phyloP scores from a whole-genome alignment of 2,113 vertebrate genomes.

The Sarotherodon lohbergeri region DNA sequence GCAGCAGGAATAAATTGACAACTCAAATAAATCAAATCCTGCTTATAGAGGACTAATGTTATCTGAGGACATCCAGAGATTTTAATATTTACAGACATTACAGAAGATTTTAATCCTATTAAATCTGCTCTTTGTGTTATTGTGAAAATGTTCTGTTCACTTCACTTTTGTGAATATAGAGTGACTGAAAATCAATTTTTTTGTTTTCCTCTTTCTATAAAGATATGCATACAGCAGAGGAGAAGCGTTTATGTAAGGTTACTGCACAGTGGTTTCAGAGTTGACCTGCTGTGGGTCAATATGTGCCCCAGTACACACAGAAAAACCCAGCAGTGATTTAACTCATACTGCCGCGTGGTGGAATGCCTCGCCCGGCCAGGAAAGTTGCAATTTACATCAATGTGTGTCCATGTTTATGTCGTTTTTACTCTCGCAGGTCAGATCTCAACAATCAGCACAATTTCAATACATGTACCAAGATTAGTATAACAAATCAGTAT shows the following conservation, averaged over 20 bases:
- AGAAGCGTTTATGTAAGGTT: not conserved
- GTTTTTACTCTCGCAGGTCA: fast-evolving
- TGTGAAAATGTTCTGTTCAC: not conserved
- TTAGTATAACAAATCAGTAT: not conserved
- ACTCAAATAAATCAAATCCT: not conserved
- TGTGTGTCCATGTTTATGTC: not conserved
- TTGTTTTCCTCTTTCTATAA: not conserved
- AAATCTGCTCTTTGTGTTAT: not conserved
- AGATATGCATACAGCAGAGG: not conserved
- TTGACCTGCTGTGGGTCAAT: not conserved
- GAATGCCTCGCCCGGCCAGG: not conserved
- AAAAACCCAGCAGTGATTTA: not conserved
- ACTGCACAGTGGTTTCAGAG: not conserved
- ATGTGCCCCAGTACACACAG: not conserved
- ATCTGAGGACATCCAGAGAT: not conserved
- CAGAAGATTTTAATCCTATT: not conserved
- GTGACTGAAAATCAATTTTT: not conserved
- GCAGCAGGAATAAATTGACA: not conserved
- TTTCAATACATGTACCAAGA: not conserved
- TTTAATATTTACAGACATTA: not conserved
- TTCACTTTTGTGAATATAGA: not conserved
- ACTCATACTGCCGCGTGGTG: not conserved
- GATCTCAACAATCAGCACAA: not conserved
- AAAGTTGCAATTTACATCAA: not conserved
- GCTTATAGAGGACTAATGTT: not conserved